Evolutionary conservation across 2,797 vertebrate species (phyloP).

Genomic region (Myotis myotis): DNA sequence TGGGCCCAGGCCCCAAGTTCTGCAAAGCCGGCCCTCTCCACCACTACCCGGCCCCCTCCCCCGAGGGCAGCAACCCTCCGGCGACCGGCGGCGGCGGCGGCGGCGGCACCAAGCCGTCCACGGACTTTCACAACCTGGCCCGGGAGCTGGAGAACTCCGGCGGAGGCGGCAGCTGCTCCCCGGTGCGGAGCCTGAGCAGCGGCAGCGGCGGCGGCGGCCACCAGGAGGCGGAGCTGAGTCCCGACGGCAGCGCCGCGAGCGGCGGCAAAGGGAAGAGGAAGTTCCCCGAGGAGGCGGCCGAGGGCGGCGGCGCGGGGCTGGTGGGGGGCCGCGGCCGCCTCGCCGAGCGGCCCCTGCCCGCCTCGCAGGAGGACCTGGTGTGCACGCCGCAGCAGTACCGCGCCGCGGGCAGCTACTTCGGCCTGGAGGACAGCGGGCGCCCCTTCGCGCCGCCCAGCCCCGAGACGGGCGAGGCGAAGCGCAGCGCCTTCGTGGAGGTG

Average conservation of each 20-base stretch:
- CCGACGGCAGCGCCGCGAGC: conserved; percentile 53
- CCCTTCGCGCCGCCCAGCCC: conserved; percentile 87
- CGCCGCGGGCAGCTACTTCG: conserved; percentile 84
- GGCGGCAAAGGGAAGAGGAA: conserved; percentile 89
- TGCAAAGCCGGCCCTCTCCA: conserved; percentile 74
- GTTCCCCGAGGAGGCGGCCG: conserved; percentile 84
- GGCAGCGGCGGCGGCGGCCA: conserved; percentile 77
- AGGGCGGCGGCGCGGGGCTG: conserved; percentile 54
- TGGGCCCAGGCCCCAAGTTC: conserved; percentile 77
- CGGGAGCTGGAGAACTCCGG: conserved; percentile 93
- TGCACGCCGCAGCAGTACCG: conserved; percentile 91
- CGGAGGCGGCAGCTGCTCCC: conserved; percentile 81
- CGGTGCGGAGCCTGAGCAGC: conserved; percentile 40
- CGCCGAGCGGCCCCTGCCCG: conserved; percentile 83
- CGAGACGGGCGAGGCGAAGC: conserved; percentile 89
- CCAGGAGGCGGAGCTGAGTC: conserved; percentile 88
- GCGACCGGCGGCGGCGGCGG: conserved; percentile 39
- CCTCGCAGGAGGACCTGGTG: conserved; percentile 92
- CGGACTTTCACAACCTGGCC: conserved; percentile 97
- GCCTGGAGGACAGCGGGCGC: conserved; percentile 90
- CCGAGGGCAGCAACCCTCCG: conserved; percentile 64
- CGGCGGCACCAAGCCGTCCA: conserved; percentile 89
- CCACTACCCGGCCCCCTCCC: conserved; percentile 67
- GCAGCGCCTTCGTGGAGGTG: conserved; percentile 97
- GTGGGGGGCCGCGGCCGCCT: conserved; percentile 73